Evolutionary conservation across 2,113 vertebrate species (phyloP).

Genomic region (Tenrec ecaudatus): DNA sequence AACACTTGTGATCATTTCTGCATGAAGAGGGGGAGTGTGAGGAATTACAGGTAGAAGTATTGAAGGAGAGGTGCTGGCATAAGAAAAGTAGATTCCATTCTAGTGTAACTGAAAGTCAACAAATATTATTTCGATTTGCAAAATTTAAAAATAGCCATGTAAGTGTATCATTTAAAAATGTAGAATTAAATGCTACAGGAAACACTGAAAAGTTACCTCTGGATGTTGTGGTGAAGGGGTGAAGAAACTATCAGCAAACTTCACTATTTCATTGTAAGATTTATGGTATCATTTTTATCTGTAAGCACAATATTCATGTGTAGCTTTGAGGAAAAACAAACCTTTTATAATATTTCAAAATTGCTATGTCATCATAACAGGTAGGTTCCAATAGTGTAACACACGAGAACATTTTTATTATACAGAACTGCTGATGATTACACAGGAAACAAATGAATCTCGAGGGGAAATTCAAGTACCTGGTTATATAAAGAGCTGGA

Average conservation of each 20-base stretch:
- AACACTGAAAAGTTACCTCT: neutral
- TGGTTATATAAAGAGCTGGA: neutral
- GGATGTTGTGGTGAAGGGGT: neutral
- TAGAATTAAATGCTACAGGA: neutral
- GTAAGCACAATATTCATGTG: neutral
- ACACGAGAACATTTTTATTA: too few species aligned
- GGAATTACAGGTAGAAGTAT: neutral
- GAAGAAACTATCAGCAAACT: neutral
- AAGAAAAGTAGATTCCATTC: neutral
- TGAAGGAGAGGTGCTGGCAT: neutral
- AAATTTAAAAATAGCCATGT: neutral
- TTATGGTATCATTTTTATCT: neutral
- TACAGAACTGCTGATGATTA: too few species aligned
- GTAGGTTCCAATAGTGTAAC: neutral
- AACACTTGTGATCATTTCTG: too few species aligned
- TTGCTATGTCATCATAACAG: neutral
- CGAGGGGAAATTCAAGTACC: fast-evolving
- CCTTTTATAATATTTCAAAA: neutral
- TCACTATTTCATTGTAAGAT: too few species aligned
- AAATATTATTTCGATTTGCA: neutral
- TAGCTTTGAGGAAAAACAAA: neutral
- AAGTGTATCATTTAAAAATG: neutral
- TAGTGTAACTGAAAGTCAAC: neutral
- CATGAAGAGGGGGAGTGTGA: too few species aligned
- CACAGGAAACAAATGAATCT: neutral